phyloP scores from a whole-genome alignment of 2,797 vertebrate species.

The Poeciliopsis paucimaculata region DNA sequence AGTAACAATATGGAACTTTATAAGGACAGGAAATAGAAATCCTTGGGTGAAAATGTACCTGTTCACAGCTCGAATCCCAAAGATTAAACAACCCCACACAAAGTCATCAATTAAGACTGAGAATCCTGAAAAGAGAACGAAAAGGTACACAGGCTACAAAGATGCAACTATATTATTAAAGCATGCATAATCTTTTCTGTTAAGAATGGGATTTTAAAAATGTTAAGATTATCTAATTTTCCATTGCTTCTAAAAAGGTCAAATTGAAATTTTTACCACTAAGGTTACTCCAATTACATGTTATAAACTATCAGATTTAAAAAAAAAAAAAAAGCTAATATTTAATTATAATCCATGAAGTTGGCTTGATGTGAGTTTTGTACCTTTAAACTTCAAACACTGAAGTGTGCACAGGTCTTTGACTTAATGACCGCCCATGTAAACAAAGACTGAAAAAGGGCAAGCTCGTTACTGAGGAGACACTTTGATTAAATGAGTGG shows the following conservation, averaged over 20 bases:
- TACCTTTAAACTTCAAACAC: constrained; percentile 48
- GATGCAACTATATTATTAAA: neutral
- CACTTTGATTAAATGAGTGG: constrained; percentile 66
- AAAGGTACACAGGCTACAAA: neutral
- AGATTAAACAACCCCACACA: neutral
- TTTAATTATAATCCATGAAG: constrained; percentile 38
- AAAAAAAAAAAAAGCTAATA: constrained; percentile 38
- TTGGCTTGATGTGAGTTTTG: constrained; percentile 23
- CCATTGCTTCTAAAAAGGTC: neutral
- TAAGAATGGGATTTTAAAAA: neutral
- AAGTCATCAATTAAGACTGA: neutral
- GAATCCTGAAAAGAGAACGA: neutral
- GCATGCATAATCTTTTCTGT: neutral
- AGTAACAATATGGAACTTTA: neutral
- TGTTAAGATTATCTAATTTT: neutral
- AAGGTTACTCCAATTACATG: neutral
- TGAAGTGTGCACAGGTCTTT: constrained; percentile 55
- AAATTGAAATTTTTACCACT: neutral
- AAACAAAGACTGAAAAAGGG: constrained; percentile 74
- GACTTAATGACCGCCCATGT: constrained; percentile 60
- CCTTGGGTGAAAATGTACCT: neutral
- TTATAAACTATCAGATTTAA: constrained; percentile 12
- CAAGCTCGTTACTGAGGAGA: constrained; percentile 71
- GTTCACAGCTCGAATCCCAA: neutral
- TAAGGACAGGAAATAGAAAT: neutral